Conservation (phyloP, 2,888 invertebrate genomes). For the Augochlorella aurata region DNA sequence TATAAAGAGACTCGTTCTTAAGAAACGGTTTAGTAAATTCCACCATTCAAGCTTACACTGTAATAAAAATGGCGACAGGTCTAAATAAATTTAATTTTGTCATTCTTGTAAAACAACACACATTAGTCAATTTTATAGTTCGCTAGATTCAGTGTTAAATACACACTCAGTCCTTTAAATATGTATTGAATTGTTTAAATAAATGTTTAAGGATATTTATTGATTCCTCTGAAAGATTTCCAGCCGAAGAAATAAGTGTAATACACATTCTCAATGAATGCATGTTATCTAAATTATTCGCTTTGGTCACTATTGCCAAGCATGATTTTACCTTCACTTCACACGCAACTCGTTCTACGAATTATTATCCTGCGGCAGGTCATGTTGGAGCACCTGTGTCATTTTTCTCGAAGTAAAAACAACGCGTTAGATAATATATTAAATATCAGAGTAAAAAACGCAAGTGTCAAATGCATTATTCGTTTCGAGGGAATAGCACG, state of each 20-base stretch:
- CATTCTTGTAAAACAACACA: too few relatives aligned
- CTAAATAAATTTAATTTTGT: too few relatives aligned
- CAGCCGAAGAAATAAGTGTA: not conserved
- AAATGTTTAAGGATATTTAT: too few relatives aligned
- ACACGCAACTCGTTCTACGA: not conserved
- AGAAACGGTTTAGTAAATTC: too few relatives aligned
- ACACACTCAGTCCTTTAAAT: too few relatives aligned
- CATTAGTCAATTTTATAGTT: too few relatives aligned
- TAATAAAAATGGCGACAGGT: too few relatives aligned
- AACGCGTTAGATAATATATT: not conserved
- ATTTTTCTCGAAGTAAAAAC: not conserved
- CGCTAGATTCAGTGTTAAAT: too few relatives aligned
- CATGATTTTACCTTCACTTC: not conserved
- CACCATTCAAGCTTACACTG: too few relatives aligned
- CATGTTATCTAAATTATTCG: not conserved
- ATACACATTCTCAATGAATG: not conserved
- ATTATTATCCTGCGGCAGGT: not conserved
- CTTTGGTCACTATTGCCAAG: not conserved
- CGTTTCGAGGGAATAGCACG: not conserved
- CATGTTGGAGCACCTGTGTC: not conserved
- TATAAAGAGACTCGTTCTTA: too few relatives aligned
- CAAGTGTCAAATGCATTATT: not conserved
- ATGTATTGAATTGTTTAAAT: too few relatives aligned
- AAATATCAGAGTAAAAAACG: not conserved
- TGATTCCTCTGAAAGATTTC: too few relatives aligned